Percentiles rank a stretch among this genome's conserved stretches.
Evolutionary conservation across 2,113 vertebrate genomes (phyloP).

Genomic region (Callithrix jacchus): DNA sequence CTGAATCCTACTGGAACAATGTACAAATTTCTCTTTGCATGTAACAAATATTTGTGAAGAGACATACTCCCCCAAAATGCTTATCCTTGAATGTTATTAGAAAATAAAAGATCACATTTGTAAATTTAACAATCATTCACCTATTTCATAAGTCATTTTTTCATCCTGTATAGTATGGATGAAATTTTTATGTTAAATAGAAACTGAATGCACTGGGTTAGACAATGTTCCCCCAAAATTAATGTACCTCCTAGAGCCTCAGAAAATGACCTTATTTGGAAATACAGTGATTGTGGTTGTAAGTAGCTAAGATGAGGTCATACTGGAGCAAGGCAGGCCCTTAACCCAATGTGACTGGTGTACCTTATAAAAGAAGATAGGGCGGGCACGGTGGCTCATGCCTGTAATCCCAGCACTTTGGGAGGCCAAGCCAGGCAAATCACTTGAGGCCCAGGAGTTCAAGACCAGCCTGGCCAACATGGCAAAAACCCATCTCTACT

Average conservation of each 20-base stretch:
- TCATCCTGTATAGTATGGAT: background rate
- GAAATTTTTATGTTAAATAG: background rate
- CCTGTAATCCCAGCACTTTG: too few species aligned
- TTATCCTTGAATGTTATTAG: background rate
- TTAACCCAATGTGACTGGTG: background rate
- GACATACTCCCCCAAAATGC: background rate
- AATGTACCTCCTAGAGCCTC: background rate
- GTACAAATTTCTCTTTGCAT: background rate
- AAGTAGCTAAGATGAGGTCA: background rate
- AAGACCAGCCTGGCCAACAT: too few species aligned
- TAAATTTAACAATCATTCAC: background rate
- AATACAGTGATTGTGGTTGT: background rate
- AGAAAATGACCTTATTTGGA: background rate
- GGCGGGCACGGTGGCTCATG: too few species aligned
- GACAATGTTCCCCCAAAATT: background rate
- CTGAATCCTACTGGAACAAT: background rate
- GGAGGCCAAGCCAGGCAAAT: too few species aligned
- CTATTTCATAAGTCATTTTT: background rate
- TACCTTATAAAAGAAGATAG: background rate
- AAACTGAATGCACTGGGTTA: background rate
- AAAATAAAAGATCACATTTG: background rate
- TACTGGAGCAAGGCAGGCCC: background rate
- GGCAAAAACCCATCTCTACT: too few species aligned
- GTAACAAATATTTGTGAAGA: background rate
- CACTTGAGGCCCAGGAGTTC: too few species aligned